Percentiles rank a stretch among this genome's conserved stretches.
phyloP scores from a whole-genome alignment of 2,113 vertebrate species.

The Trichomycterus rosablanca region DNA sequence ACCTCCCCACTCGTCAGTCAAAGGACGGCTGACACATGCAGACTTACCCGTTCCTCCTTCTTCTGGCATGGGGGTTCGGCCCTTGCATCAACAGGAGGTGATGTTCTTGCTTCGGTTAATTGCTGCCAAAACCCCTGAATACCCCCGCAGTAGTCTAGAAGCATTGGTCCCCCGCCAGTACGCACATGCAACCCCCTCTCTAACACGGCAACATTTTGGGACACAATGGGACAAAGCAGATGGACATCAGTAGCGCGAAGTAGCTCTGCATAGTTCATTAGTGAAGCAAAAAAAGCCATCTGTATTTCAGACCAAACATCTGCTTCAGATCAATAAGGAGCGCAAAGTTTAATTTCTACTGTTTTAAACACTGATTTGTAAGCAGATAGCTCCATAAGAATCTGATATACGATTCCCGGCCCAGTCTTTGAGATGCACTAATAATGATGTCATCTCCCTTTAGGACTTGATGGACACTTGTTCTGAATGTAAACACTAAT shows the following conservation, averaged over 20 bases:
- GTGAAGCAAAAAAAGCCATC: constrained; percentile 45
- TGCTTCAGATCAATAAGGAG: constrained; percentile 49
- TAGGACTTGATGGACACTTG: constrained; percentile 20
- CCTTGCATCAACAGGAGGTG: constrained; percentile 44
- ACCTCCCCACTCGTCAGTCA: constrained; percentile 21
- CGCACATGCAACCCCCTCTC: constrained; percentile 7
- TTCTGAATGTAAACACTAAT: constrained; percentile 32
- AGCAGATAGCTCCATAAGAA: constrained; percentile 7
- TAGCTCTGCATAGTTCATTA: constrained; percentile 39
- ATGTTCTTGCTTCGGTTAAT: constrained; percentile 47
- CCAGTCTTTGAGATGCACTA: background rate
- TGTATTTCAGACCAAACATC: constrained; percentile 46
- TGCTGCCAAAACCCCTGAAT: constrained; percentile 19
- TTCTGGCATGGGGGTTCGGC: background rate
- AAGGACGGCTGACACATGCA: constrained; percentile 21
- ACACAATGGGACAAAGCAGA: constrained; percentile 46
- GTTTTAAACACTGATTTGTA: background rate
- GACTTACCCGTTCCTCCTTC: background rate
- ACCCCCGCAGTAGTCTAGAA: constrained; percentile 20
- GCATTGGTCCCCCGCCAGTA: constrained; percentile 4
- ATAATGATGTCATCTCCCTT: constrained; percentile 20
- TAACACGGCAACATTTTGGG: constrained; percentile 14
- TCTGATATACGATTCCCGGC: background rate
- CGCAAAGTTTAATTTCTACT: constrained; percentile 6
- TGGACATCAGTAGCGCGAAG: constrained; percentile 41